Evolutionary conservation across 2,888 invertebrate genomes (phyloP), one percentile per base, ranked within the genome.

Genomic region (Athripsodes cinereus): DNA sequence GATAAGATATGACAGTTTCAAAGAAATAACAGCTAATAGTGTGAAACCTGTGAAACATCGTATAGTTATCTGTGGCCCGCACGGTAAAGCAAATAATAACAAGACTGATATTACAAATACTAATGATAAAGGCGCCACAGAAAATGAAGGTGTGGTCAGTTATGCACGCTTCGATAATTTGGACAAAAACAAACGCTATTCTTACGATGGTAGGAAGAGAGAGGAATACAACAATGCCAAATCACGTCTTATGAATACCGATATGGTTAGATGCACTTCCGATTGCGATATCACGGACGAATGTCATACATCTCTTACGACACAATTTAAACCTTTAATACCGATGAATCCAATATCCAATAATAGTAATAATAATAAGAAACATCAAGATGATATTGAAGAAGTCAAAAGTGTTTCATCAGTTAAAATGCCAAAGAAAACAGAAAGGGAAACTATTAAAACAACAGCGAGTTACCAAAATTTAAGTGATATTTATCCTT

Each of bases 1-100:
- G 63, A 63, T 63, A 59, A 63, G 60, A 59, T 63, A 59, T 48
- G 63, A 63, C 34, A 61, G 59, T 52, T 53, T 59, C n/a, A 54
- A 49, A 54, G 63, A 63, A 34, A 61, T 63, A 48, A n/a, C n/a
- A n/a, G 49, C 58, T 11, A 57, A 58, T 16, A 22, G 46, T 20
- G 34, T 54, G 13, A 59, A 61, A 47, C 26, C 50, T 19, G 46
- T 49, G 22, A 62, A 55, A 19, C 58, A 61, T 49, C 58, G 55
- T 22, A 58, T 62, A 18, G 54, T 60, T 40, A 22, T 57, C 13
- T 53, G 61, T 52, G 53, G 50, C 2, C 52, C 50, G 31, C 48
- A 47, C 50, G n/a, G 49, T 35, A 47, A 51, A 40, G 53, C 57
- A 71, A 73, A 76, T 67, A 74, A 72, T 70, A 69, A 70, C 50